Evolutionary conservation across 2,113 vertebrate species (phyloP).

Genomic region (Aviceda subcristata): DNA sequence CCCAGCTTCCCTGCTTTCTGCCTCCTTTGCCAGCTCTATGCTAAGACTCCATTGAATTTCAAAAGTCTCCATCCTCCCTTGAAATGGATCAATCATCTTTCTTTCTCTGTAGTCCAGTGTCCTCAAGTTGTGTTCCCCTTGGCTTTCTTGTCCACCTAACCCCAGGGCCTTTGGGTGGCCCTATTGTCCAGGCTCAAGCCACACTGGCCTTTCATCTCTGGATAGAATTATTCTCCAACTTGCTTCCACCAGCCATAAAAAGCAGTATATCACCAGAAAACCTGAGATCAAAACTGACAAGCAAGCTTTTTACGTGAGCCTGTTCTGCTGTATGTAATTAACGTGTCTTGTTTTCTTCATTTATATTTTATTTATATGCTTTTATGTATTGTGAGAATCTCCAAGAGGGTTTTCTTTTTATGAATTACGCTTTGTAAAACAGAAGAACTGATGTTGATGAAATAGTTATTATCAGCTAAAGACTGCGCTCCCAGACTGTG

Average conservation of each 20-base stretch:
- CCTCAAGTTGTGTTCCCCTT: not conserved
- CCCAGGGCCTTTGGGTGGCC: not conserved
- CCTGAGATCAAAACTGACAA: conserved; percentile 64
- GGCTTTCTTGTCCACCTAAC: not conserved
- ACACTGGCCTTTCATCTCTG: not conserved
- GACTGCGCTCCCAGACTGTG: conserved; percentile 9
- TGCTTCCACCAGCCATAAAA: conserved; percentile 6
- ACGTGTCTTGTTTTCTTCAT: conserved; percentile 71
- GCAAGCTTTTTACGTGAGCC: conserved; percentile 56
- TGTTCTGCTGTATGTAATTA: conserved; percentile 68
- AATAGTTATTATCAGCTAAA: conserved; percentile 59
- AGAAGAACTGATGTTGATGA: conserved; percentile 40
- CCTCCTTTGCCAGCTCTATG: not conserved
- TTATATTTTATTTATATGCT: conserved; percentile 74
- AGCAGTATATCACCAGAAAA: conserved; percentile 34
- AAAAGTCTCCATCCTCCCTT: not conserved
- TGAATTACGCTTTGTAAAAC: conserved; percentile 66
- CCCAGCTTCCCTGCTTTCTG: not conserved
- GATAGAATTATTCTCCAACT: not conserved
- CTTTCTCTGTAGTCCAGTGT: not conserved
- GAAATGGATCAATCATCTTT: not conserved
- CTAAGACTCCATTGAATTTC: not conserved
- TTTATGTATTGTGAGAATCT: conserved; percentile 65
- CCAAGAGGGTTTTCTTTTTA: conserved; percentile 56
- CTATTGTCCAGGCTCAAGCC: not conserved